A percentile compares a stretch with the other conserved stretches of the same genome.
Conservation (phyloP, 2,888 invertebrate genomes). For the Ctena decussata region DNA sequence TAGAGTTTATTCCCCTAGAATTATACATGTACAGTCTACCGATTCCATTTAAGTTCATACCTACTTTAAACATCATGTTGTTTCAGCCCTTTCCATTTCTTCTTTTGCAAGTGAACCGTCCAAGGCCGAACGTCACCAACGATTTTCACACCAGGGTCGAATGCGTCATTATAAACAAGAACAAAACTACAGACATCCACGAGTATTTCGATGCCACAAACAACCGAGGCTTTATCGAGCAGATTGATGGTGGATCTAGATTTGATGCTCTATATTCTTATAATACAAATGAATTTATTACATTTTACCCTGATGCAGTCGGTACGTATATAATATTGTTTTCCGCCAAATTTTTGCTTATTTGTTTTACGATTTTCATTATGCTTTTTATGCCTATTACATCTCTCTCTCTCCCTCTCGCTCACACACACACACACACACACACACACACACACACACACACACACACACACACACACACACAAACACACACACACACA, state of each 20-base stretch:
- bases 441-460: constrained; percentile 9
- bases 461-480: neutral
- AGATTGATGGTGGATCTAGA: constrained; percentile 36
- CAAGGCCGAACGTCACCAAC: constrained; percentile 63
- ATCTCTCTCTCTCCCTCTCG: constrained; percentile 4
- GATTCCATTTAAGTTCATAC: no score
- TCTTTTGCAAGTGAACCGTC: constrained; percentile 2
- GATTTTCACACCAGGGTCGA: constrained; percentile 72
- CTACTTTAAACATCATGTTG: no score
- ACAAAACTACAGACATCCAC: constrained; percentile 69
- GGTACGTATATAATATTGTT: no score
- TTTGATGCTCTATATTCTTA: constrained; percentile 73
- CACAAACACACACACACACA: no score
- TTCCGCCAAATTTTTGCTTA: no score
- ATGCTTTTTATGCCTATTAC: no score
- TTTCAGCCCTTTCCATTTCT: no score
- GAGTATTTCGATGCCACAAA: constrained; percentile 71
- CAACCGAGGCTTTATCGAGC: constrained; percentile 66
- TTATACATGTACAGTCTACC: no score
- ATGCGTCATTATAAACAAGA: constrained; percentile 69
- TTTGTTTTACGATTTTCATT: no score
- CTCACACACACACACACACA: constrained; percentile 6
- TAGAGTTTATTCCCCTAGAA: no score
- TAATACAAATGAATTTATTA: constrained; percentile 72
- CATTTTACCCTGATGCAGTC: constrained; percentile 42